Base-by-base conservation (phyloP, 1,140 invertebrate genomes). In the Latrodectus geometricus region DNA sequence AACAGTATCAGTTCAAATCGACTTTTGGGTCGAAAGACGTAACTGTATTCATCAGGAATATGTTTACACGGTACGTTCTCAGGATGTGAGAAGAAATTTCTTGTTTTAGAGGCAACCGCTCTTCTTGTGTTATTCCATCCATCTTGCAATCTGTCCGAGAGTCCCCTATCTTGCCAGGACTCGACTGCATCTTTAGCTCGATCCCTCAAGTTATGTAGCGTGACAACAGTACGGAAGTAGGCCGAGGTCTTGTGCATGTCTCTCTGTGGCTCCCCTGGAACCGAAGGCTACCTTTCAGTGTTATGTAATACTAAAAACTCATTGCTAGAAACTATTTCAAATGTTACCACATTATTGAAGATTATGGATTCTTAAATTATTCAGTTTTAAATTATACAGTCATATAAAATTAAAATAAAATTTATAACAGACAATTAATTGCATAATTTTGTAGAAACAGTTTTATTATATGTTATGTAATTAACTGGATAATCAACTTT, bases 1-100 rank as follows among this genome's bases (percentile, higher is more conserved):
- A 99, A 94, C 4, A 96, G 92, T 56, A 98, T 93, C 66, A 99
- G 90, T 90, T 99, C 97, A 9, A 93, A 90, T 21, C 96, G 92
- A 0, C 94, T 95, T 92, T 98, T 99, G 84, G 92, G 93, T 90
- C 96, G 65, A 23, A 87, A 89, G 12, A 89, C 61, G 54, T 89
- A 83, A 4, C 50, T 49, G 35, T 89, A 89, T 17, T 73, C 56
- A 0, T 61, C 35, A 8, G 83, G 83, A 14, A 86, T 48, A 23
- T 86, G 49, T 2, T 70, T 52, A 0, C 75, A 74, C 14, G 23
- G 20, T 3, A 50, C 9, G n/a, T 69, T 21, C 23, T 77, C 83
- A 0, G 83, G 83, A 49, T 86, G 83, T 9, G 14, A n/a, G 35
- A 86, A 86, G n/a, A 86, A 72, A 5, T 20, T 78, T 17, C 75